Evolutionary conservation across 1,140 invertebrate species (phyloP).

Genomic region (Macrotrachela quadricornifera): DNA sequence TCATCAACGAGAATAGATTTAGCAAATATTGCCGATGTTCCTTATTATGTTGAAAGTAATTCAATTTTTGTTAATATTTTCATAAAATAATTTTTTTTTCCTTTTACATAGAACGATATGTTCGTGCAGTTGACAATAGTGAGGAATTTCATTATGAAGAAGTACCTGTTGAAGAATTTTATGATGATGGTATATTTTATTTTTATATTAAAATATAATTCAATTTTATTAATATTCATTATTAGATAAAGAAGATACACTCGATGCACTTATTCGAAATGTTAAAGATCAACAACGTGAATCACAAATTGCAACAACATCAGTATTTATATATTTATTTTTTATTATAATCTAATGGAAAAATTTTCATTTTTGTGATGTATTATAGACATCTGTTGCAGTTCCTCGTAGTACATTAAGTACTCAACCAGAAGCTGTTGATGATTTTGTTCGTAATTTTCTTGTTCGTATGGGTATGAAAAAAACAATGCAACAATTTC

Average conservation of each 20-base stretch:
- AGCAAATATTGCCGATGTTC: constrained; percentile 3
- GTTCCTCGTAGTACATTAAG: neutral
- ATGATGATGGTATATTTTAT: constrained; percentile 18
- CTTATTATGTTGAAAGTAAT: constrained; percentile 7
- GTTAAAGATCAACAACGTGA: neutral
- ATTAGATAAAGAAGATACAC: constrained; percentile 8
- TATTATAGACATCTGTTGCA: neutral
- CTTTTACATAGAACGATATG: constrained; percentile 8
- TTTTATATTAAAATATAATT: no score
- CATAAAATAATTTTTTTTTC: neutral
- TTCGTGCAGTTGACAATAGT: constrained; percentile 12
- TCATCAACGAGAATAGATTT: neutral
- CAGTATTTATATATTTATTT: no score
- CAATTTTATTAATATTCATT: neutral
- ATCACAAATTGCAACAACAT: no score
- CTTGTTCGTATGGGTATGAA: constrained; percentile 26
- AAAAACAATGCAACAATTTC: constrained; percentile 26
- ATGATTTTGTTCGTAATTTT: constrained; percentile 31
- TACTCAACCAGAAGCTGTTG: constrained; percentile 12
- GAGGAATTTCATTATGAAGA: constrained; percentile 23
- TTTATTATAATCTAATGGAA: no score
- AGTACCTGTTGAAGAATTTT: constrained; percentile 21
- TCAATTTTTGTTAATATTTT: neutral
- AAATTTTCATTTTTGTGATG: neutral
- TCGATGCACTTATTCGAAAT: neutral